Evolutionary conservation across 2,888 invertebrate species (phyloP), one percentile per base, ranked within the genome.

Genomic region (Heliothis peltigera): DNA sequence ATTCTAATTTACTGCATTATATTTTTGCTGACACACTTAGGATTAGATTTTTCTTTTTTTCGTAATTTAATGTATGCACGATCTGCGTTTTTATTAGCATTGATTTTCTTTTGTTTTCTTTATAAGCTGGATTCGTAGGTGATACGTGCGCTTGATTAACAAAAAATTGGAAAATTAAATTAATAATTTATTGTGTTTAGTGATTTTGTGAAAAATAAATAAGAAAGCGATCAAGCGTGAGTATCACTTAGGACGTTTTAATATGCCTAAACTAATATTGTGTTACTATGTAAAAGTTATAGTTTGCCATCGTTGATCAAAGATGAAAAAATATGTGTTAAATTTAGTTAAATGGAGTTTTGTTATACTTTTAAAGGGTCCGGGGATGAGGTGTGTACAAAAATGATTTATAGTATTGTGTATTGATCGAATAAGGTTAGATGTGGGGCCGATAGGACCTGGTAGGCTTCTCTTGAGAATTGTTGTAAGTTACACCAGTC

Each of bases 11-110:
- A 89, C 90, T 92, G 92, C 94, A 93, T 93, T 92, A 92, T 93
- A 93, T 92, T 94, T 93, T 94, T 94, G 94, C 94, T 94, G 94
- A 94, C 94, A 93, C 92, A 91, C 91, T 89, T 95, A 94, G 94
- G 86, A 84, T 91, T 88, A 93, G 90, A 74, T 65, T 76, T 74
- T 81, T 77, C 75, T 75, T 78, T 77, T 89, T 92, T 92, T 91
- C 87, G 87, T 94, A 93, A 91, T 92, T 88, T 92, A 93, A 93
- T 91, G 89, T 92, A 91, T 92, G 93, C 94, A 93, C 94, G 94
- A 94, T 94, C 94, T 94, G 94, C 94, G 92, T 91, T 94, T 92
- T 93, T 89, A 90, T 91, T 89, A 92, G 91, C 91, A 92, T 87
- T 88, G 84, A 87, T 86, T 84, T 86, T 81, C 43, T 72, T 86